Evolutionary conservation across 2,113 vertebrate species (phyloP).

Genomic region (Martes martes): DNA sequence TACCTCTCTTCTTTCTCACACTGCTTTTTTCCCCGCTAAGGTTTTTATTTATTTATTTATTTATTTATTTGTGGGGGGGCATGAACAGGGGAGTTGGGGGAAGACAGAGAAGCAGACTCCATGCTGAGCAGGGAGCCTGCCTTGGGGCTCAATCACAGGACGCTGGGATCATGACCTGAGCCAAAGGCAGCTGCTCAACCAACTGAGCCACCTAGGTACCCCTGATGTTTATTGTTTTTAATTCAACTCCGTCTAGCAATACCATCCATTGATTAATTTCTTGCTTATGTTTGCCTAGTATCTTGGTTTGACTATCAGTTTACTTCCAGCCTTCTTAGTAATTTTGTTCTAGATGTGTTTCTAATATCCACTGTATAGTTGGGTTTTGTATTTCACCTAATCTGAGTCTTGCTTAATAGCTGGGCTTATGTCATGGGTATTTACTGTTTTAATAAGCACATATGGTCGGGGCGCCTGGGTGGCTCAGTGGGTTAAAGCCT

Average conservation of each 20-base stretch:
- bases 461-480: no score
- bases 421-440: not conserved
- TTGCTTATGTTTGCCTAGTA: not conserved
- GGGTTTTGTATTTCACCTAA: not conserved
- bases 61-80: not conserved
- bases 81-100: no score
- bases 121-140: not conserved
- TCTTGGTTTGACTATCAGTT: not conserved
- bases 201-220: not conserved
- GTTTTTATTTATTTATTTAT: not conserved
- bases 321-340: not conserved
- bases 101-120: not conserved
- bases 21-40: not conserved
- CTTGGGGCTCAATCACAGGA: not conserved
- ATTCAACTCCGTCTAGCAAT: constrained; percentile 12
- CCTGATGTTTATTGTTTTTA: not conserved
- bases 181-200: not conserved
- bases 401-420: not conserved
- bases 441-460: not conserved
- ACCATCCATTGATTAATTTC: not conserved
- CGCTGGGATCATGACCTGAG: no score
- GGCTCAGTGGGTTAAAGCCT: no score
- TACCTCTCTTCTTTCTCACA: not conserved
- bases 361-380: not conserved
- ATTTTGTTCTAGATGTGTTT: constrained; percentile 3